These are phyloP conservation scores for Urophycis tenuis DNA, from an alignment of 2,797 vertebrate species.

Conservation along the genomic window DNA sequence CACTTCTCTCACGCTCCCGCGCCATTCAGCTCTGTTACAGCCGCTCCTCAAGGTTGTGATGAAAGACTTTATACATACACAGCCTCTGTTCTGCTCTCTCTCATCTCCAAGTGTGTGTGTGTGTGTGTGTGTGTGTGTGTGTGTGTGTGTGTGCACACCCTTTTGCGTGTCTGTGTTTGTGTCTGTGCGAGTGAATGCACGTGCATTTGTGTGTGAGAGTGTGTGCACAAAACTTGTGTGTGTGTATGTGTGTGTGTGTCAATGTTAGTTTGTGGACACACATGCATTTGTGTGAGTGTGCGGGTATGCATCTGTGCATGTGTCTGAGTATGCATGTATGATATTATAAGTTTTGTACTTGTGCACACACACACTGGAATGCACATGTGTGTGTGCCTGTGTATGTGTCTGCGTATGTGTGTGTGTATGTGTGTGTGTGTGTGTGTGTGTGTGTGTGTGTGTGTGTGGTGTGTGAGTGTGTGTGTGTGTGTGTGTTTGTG, in stretches of 20 bases:
- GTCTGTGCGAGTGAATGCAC: too few species aligned
- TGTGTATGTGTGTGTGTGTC: neutral
- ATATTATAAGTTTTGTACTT: constrained; percentile 44
- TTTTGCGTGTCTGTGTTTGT: constrained; percentile 2
- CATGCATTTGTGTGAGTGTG: neutral
- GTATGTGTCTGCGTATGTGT: constrained; percentile 20
- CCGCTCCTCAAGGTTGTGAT: neutral
- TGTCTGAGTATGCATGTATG: constrained; percentile 29
- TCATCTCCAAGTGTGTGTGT: constrained; percentile 27
- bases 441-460: neutral
- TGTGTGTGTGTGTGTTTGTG: neutral
- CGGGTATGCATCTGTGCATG: neutral
- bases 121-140: constrained; percentile 22
- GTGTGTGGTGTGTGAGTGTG: neutral
- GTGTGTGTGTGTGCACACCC: constrained; percentile 4
- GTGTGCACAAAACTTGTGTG: neutral
- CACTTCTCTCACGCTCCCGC: neutral
- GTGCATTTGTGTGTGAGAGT: neutral
- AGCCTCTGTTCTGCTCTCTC: neutral
- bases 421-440: constrained; percentile 15
- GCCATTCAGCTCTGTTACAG: neutral
- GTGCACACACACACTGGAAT: too few species aligned
- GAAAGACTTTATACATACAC: neutral
- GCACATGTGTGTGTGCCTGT: neutral
- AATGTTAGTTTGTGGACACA: neutral